Evolutionary conservation across 2,113 vertebrate species (phyloP), one percentile per base, ranked within the genome.

Genomic region (Dicerorhinus sumatrensis): DNA sequence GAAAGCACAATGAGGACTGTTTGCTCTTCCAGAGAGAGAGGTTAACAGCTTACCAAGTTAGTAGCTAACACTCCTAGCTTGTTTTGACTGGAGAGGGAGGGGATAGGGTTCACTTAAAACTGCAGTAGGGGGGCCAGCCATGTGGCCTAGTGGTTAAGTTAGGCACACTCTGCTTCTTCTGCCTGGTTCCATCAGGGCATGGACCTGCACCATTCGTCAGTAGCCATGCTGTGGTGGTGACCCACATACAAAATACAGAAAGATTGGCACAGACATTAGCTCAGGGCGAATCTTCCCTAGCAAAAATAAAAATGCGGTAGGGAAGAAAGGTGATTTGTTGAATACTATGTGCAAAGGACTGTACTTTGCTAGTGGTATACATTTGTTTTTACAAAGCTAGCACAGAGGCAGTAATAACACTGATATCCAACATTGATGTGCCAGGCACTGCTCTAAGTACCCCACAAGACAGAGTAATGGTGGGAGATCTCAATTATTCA

Each of bases 401-500:
- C 70, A 63, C 16, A 73, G 23, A 89, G 36, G 87, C 58, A 79
- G 94, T 80, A 62, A 42, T 79, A 80, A 89, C 69, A 48, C 62
- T 87, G 72, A 86, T 85, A 42, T 69, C 63, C 69, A 96, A 17
- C 62, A 70, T 9, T 16, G 58, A 48, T n/a, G 36, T 69, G 31
- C 63, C 67, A 75, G 79, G 51, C 58, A 75, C 46, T 87, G 36
- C 81, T 84, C n/a, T 73, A 14, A 95, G 97, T 84, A 83, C 65
- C 36, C 81, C 58, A 42, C 54, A 96, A 93, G 63, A 48, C 20
- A 27, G 62, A 86, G 72, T 7, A 60, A 63, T 83, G 73, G 56
- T 83, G 69, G 63, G 76, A 94, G 90, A 92, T 72, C 91, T 97
- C 96, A 81, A 42, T 96, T 97, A 95, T 92, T 98, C 93, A 95